These are phyloP conservation scores for Bolborhynchus lineola DNA, from an alignment of 2,113 vertebrate species.

Conservation along the genomic window DNA sequence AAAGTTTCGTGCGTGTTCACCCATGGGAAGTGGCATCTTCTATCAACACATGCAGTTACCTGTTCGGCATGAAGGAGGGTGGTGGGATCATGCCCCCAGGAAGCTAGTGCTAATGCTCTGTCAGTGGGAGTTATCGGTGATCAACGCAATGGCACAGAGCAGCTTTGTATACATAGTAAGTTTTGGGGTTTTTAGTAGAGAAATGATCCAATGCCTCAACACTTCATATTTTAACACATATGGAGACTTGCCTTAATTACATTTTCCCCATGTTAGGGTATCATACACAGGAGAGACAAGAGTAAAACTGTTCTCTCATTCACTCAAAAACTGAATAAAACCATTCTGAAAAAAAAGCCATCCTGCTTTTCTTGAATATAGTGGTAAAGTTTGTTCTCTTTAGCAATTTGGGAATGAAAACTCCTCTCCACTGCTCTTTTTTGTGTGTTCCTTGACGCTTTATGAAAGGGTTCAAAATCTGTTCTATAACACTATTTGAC, in stretches of 20 bases:
- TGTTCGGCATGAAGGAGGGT: not conserved
- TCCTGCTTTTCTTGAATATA: not conserved
- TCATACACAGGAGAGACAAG: not conserved
- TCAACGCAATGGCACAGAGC: not conserved
- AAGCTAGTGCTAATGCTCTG: not conserved
- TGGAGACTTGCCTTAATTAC: not conserved
- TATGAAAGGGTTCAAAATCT: slow-evolving; percentile 54
- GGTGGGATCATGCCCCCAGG: not conserved
- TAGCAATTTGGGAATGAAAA: not conserved
- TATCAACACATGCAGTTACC: not conserved
- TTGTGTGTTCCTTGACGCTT: slow-evolving; percentile 44
- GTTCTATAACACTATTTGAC: slow-evolving; percentile 60
- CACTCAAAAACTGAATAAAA: not conserved
- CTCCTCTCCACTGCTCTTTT: slow-evolving; percentile 27
- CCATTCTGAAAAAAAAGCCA: not conserved
- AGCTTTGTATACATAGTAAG: not conserved
- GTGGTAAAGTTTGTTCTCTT: not conserved
- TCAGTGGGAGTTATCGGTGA: not conserved
- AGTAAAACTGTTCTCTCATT: not conserved
- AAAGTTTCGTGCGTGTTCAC: not conserved
- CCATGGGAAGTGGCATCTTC: not conserved
- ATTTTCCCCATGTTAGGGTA: not conserved
- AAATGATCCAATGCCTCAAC: not conserved
- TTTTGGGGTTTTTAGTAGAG: not conserved
- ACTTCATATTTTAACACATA: not conserved